Percentiles rank a stretch among this genome's conserved stretches.
Evolutionary conservation across 2,888 invertebrate genomes (phyloP).

Genomic region (Morpho deidamia): DNA sequence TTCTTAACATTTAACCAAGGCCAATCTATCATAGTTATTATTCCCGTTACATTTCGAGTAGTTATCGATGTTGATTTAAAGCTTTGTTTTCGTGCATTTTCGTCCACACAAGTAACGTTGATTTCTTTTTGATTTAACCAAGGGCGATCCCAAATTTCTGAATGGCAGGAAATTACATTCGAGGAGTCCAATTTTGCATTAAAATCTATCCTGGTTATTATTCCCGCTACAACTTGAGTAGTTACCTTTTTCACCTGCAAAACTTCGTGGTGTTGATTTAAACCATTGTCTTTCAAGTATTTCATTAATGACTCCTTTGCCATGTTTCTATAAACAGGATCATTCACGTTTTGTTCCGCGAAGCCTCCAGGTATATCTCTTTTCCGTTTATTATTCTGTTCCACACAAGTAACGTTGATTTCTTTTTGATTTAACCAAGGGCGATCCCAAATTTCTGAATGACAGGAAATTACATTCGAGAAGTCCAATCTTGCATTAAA

Average conservation of each 20-base stretch:
- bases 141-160: no score
- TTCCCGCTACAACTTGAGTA: conserved; percentile 38
- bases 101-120: not conserved
- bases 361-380: conserved; percentile 17
- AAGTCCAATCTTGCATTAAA: not conserved
- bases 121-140: no score
- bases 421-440: conserved; percentile 21
- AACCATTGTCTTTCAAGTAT: conserved; percentile 32
- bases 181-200: not conserved
- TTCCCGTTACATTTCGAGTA: conserved; percentile 37
- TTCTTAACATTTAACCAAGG: no score
- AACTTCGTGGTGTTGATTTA: conserved; percentile 29
- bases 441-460: not conserved
- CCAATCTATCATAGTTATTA: conserved; percentile 33
- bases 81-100: conserved; percentile 34
- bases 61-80: conserved; percentile 28
- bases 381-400: not conserved
- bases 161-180: not conserved
- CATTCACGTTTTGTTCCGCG: conserved; percentile 25
- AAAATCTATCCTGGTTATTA: conserved; percentile 38
- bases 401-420: conserved; percentile 32
- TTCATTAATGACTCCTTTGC: conserved; percentile 41
- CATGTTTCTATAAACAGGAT: conserved; percentile 34
- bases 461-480: not conserved
- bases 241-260: conserved; percentile 38